Percentiles rank a stretch among this genome's conserved stretches.
Conservation (phyloP, 35 echinoderm and acorn worm species). For the Holothuria glaberrima region DNA sequence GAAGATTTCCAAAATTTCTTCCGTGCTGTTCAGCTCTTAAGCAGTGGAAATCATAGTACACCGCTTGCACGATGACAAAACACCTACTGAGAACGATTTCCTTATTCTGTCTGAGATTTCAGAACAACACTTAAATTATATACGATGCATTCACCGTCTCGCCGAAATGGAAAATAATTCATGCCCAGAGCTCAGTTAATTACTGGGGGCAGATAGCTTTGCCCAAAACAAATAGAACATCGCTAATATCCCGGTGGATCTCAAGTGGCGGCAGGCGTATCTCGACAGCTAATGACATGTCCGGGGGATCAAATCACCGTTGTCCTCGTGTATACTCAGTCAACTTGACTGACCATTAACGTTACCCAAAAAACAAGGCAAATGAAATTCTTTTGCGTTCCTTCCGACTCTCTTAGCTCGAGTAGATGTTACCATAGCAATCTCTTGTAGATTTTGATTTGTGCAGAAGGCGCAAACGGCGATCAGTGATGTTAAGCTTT, state of each 20-base stretch:
- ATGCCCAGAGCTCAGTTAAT: constrained; percentile 43
- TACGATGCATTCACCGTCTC: background rate
- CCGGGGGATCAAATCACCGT: background rate
- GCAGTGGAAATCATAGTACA: background rate
- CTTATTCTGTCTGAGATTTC: too few relatives aligned
- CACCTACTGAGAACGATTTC: too few relatives aligned
- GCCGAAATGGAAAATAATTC: constrained; percentile 25
- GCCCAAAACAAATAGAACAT: background rate
- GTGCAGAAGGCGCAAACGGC: background rate
- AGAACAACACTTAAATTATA: background rate
- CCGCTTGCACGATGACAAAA: too few relatives aligned
- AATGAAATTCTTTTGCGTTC: background rate
- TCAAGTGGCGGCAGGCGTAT: constrained; percentile 31
- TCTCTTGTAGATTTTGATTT: background rate
- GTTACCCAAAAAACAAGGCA: background rate
- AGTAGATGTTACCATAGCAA: constrained; percentile 22
- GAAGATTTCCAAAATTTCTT: too few relatives aligned
- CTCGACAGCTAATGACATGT: constrained; percentile 24
- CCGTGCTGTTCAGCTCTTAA: background rate
- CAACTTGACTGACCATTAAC: background rate
- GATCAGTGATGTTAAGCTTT: background rate
- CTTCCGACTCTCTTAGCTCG: background rate
- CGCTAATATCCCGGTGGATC: constrained; percentile 38
- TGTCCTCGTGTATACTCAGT: background rate
- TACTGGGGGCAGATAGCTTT: background rate